Base-by-base conservation (phyloP, 1,140 invertebrate species). In the Habropoda laboriosa region DNA sequence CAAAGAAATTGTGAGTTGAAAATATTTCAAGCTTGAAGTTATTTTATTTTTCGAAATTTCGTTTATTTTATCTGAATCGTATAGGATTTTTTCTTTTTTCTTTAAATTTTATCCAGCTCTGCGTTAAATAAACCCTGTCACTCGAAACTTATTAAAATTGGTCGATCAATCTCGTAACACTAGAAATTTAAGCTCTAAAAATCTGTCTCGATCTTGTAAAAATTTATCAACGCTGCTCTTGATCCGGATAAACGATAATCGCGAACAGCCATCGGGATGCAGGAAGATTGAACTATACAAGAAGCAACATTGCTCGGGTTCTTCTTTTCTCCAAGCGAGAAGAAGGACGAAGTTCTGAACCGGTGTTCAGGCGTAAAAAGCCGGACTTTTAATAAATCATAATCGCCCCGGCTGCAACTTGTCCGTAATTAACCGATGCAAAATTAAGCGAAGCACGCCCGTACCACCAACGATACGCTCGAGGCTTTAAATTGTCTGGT, bases 391-490 rank as follows among this genome's bases (percentile, higher is more conserved):
- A 74, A 63, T 64, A 53, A 74, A 74, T 74, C 45, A 74, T 64
- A 74, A 74, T 53, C 45, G 27, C n/a, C 58, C n/a, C 2, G 45
- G 45, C 49, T 30, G 72, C 45, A 27, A 51, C 21, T 63, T 38
- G 42, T 21, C 24, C 18, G 45, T 74, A 53, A 74, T 74, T 74
- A 74, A 53, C 58, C 58, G 72, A 38, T 53, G 47, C 35, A 64
- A 53, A 51, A 63, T 74, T 64, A 74, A 74, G 24, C 10, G 72
- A 61, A 3, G 32, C 71, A 7, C 30, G n/a, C 27, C 5, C 30
- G 21, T 45, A 42, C 45, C 53, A 12, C 55, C 3, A 5, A n/a
- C 35, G 67, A 24, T 63, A 63, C 38, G 21, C 61, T 16, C 1
- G n/a, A n/a, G 49, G 24, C 30, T 38, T 57, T 16, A 42, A 71